Evolutionary conservation across 2,888 invertebrate genomes (phyloP).

Genomic region (Aphrophora alni): DNA sequence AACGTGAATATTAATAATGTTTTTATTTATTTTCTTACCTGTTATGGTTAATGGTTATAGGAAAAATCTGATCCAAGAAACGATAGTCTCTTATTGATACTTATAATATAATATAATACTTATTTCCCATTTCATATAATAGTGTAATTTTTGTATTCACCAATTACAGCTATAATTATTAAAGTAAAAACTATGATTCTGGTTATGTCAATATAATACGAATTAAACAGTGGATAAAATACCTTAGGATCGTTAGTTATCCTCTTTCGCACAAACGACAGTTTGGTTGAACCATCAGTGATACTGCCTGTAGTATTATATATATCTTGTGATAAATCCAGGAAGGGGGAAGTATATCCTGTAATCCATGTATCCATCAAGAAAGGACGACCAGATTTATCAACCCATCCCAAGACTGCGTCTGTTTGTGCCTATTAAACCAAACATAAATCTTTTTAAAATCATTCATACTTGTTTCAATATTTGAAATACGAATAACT

Average conservation of each 20-base stretch:
- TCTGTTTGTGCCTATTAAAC: constrained; percentile 78
- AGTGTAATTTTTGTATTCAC: too few relatives aligned
- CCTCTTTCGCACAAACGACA: constrained; percentile 80
- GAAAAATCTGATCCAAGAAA: too few relatives aligned
- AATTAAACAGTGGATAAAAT: constrained; percentile 14
- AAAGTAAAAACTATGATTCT: too few relatives aligned
- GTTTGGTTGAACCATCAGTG: constrained; percentile 76
- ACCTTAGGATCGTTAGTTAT: constrained; percentile 70
- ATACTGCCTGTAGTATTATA: constrained; percentile 71
- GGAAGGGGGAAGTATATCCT: constrained; percentile 76
- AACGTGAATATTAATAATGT: too few relatives aligned
- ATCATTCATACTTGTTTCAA: not conserved
- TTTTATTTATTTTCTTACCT: too few relatives aligned
- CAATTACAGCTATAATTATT: too few relatives aligned
- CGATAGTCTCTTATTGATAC: too few relatives aligned
- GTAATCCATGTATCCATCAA: constrained; percentile 88
- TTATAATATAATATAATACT: too few relatives aligned
- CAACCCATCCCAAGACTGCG: constrained; percentile 88
- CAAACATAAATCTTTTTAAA: not conserved
- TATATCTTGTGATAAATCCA: constrained; percentile 78
- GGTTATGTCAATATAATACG: not conserved
- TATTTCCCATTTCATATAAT: too few relatives aligned
- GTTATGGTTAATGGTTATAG: too few relatives aligned
- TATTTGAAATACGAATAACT: not conserved
- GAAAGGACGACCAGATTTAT: constrained; percentile 78